Evolutionary conservation across 2,888 invertebrate genomes (phyloP), one percentile per base, ranked within the genome.

Genomic region (Drosophila paramelanica): DNA sequence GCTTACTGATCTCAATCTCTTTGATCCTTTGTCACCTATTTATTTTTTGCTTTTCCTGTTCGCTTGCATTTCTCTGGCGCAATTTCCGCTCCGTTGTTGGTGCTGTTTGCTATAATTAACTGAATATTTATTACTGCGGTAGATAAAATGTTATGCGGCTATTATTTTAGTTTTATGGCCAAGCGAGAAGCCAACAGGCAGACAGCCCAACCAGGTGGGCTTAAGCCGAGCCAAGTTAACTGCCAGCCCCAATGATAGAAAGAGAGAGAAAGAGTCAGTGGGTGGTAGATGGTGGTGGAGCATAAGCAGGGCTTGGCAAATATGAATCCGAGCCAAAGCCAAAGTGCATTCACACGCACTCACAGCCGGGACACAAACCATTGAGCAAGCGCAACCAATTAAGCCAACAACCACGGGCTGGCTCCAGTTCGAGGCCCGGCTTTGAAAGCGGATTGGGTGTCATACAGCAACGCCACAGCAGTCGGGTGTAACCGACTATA

Each of bases 111-210:
- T 87, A 89, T 85, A 89, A 85, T 85, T 85, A 85, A 85, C 84
- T 89, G 79, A 73, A 79, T 85, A 85, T 85, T 85, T 85, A 85
- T 85, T 85, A 85, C 85, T 85, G 85, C 85, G 85, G 85, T 85
- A 89, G 89, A 85, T 85, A 85, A 89, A 89, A 87, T 89, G 85
- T 79, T 87, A 89, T 85, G 88, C 89, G 73, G 85, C 85, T 79
- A 84, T 89, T 85, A 85, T 89, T 85, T 87, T 81, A 87, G 85
- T 85, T 85, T 85, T 84, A 89, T 84, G 88, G 84, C 64, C 72
- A 59, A 68, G 51, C 69, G 64, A 65, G 81, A 81, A 77, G 76
- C 77, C 77, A 74, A 65, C 66, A 67, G 47, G 53, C 66, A 25
- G 42, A 23, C 58, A 49, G 47, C 62, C 46, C 56, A 66, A 64